phyloP scores from a whole-genome alignment of 2,113 vertebrate genomes.

The Hylia prasina region DNA sequence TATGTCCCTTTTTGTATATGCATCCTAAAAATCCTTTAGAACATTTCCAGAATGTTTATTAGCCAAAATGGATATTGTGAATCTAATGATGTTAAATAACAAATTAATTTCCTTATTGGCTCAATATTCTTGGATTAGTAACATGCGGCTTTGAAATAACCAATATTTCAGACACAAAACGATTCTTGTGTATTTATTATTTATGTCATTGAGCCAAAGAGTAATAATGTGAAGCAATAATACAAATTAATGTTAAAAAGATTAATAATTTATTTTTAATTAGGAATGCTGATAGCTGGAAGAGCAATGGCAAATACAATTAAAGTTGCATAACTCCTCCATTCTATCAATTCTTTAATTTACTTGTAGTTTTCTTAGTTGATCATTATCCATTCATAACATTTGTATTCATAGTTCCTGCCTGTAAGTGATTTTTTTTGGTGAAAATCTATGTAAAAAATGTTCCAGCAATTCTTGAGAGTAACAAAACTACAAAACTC shows the following conservation, averaged over 20 bases:
- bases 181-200: not conserved
- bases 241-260: not conserved
- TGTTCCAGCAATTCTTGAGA: conserved; percentile 4
- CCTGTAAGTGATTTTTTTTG: not conserved
- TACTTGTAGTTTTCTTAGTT: not conserved
- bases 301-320: not conserved
- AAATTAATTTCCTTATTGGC: not conserved
- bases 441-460: not conserved
- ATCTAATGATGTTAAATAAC: not conserved
- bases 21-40: not conserved
- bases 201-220: not conserved
- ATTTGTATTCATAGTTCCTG: not conserved
- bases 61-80: not conserved
- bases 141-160: not conserved
- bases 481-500: not conserved
- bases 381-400: not conserved
- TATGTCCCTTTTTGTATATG: not conserved
- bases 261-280: not conserved
- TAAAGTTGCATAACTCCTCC: not conserved
- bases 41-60: not conserved
- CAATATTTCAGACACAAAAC: not conserved
- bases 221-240: not conserved
- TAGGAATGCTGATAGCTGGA: not conserved
- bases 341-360: not conserved
- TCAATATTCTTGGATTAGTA: not conserved